Evolutionary conservation across 1,140 invertebrate species (phyloP).

Genomic region (Conopomorpha cramerella): DNA sequence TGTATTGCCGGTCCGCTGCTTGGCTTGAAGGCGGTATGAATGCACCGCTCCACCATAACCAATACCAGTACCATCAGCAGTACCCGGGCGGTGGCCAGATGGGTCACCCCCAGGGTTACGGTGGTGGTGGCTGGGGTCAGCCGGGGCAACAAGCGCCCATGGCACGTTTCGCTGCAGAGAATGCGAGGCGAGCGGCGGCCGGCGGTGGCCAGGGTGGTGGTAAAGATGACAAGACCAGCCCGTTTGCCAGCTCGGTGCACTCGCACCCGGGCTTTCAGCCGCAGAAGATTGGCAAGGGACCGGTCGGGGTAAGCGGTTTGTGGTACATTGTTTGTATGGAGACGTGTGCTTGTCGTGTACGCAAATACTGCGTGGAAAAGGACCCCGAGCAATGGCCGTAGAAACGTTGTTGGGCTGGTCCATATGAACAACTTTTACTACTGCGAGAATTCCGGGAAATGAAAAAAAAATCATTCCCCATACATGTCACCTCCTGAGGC

Average conservation of each 20-base stretch:
- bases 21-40: constrained; percentile 61
- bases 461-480: no score
- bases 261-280: constrained; percentile 93
- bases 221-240: constrained; percentile 71
- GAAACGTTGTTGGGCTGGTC: no score
- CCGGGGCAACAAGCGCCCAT: constrained; percentile 23
- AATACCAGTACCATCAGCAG: constrained; percentile 55
- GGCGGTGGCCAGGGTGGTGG: constrained; percentile 47
- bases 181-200: constrained; percentile 27
- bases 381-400: no score
- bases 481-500: no score
- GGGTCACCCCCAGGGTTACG: constrained; percentile 19
- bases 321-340: neutral
- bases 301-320: constrained; percentile 62
- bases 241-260: constrained; percentile 86
- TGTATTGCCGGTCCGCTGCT: constrained; percentile 52
- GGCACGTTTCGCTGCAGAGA: constrained; percentile 54
- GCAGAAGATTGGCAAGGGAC: constrained; percentile 87
- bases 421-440: no score
- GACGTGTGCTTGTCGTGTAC: no score
- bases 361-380: no score
- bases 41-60: constrained; percentile 50
- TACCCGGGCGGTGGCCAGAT: constrained; percentile 36
- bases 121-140: constrained; percentile 25
- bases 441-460: no score